These are phyloP conservation scores for Polypedilum vanderplanki DNA, from an alignment of 1,140 invertebrate species.

Conservation along the genomic window DNA sequence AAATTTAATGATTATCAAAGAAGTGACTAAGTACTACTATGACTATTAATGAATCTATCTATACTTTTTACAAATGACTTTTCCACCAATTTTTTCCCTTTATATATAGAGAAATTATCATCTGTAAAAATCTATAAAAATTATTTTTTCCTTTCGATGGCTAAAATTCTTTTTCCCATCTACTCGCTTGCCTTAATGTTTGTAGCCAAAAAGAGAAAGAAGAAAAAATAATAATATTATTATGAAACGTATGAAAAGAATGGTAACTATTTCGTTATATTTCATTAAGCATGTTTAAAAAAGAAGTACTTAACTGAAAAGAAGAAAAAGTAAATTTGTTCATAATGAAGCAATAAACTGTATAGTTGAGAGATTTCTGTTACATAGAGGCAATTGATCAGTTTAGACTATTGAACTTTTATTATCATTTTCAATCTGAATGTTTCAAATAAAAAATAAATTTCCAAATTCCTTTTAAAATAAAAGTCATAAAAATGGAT, in stretches of 20 bases:
- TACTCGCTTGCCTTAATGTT: slow-evolving; percentile 17
- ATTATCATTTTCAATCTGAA: slow-evolving; percentile 12
- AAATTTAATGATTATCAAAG: too few relatives aligned
- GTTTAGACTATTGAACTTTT: neutral
- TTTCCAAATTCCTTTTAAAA: neutral
- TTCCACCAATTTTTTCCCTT: too few relatives aligned
- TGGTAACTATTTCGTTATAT: slow-evolving; percentile 15
- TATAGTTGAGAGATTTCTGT: slow-evolving; percentile 7
- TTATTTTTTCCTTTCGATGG: neutral
- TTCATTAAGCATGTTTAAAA: too few relatives aligned
- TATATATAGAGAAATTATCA: too few relatives aligned
- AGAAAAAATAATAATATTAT: neutral
- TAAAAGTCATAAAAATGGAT: neutral
- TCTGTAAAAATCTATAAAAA: neutral
- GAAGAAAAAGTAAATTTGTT: neutral
- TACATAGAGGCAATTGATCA: neutral
- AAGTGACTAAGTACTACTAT: too few relatives aligned
- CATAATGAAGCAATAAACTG: slow-evolving; percentile 11
- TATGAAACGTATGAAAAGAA: neutral
- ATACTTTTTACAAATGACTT: too few relatives aligned
- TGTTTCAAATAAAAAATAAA: neutral
- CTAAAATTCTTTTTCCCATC: neutral
- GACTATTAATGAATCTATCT: too few relatives aligned
- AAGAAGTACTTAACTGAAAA: too few relatives aligned
- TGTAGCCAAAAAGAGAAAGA: slow-evolving; percentile 12